Evolutionary conservation across 2,888 invertebrate species (phyloP).

Genomic region (Caenorhabditis afra): DNA sequence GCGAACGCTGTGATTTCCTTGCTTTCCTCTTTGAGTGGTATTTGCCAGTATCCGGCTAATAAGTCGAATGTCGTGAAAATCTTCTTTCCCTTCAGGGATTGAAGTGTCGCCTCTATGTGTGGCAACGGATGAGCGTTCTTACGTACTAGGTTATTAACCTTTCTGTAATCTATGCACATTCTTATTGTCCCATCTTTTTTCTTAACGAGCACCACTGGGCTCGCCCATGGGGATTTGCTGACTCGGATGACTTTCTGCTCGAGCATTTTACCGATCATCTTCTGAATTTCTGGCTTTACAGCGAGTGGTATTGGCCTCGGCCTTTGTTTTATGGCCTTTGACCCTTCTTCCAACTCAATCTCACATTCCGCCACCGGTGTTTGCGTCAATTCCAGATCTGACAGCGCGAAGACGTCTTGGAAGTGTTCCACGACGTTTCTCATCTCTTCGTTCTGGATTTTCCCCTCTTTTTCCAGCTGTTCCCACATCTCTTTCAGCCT

Average conservation of each 20-base stretch:
- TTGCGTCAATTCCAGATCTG: neutral
- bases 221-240: constrained; percentile 34
- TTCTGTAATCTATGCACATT: constrained; percentile 69
- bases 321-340: no score
- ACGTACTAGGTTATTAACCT: constrained; percentile 58
- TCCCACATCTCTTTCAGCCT: no score
- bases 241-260: constrained; percentile 28
- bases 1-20: constrained; percentile 70
- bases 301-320: no score
- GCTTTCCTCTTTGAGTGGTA: constrained; percentile 54
- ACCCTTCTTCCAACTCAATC: no score
- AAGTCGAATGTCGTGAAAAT: constrained; percentile 65
- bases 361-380: neutral
- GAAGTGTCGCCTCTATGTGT: no score
- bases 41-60: constrained; percentile 70
- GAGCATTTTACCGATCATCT: constrained; percentile 34
- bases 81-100: no score
- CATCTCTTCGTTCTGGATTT: neutral
- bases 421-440: neutral
- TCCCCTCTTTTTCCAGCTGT: neutral
- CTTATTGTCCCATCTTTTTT: constrained; percentile 65
- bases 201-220: constrained; percentile 55
- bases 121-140: constrained; percentile 63
- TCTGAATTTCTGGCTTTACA: neutral
- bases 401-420: neutral